Evolutionary conservation across 2,797 vertebrate genomes (phyloP).

Genomic region (Alauda arvensis): DNA sequence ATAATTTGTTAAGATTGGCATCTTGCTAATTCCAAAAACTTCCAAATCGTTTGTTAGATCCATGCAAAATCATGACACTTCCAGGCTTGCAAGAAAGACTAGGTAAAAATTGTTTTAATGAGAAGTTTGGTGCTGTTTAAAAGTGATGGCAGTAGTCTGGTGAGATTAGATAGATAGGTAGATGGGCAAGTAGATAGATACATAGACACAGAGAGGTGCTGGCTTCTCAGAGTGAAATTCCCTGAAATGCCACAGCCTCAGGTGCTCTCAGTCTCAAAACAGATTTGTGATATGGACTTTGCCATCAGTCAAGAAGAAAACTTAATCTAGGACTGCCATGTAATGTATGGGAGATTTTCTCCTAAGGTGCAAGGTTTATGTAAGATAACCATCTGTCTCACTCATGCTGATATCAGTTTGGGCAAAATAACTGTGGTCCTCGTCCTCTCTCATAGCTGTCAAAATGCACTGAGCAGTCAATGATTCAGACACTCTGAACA

Average conservation of each 20-base stretch:
- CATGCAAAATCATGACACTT: not conserved
- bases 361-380: conserved; percentile 15
- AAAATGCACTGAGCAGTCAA: not conserved
- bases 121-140: not conserved
- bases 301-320: conserved; percentile 19
- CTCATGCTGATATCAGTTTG: not conserved
- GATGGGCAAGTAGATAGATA: not conserved
- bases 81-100: not conserved
- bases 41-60: not conserved
- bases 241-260: not conserved
- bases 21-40: not conserved
- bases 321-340: conserved; percentile 5
- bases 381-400: conserved; percentile 16
- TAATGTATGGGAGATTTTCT: conserved; percentile 5
- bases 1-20: not conserved
- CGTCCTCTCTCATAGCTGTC: not conserved
- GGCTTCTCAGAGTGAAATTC: not conserved
- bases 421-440: not conserved
- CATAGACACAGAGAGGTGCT: not conserved
- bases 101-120: not conserved
- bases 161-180: not conserved
- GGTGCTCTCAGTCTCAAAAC: not conserved
- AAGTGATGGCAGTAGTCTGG: not conserved
- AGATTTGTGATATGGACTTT: not conserved
- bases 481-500: conserved; percentile 1